phyloP scores from a whole-genome alignment of 2,888 invertebrate species.

The Lissonota sp. region DNA sequence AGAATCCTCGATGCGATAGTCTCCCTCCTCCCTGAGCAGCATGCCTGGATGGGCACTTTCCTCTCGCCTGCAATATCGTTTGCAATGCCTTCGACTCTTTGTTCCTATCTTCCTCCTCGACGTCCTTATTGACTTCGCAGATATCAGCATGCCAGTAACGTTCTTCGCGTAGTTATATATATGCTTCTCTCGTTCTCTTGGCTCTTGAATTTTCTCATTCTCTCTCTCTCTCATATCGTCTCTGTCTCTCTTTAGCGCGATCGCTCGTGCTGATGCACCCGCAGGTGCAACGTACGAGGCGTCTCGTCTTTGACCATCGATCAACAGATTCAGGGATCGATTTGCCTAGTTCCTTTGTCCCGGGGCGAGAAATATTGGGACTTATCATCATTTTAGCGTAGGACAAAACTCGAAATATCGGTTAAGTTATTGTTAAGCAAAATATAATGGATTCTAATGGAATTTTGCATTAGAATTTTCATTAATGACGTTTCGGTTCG shows the following conservation, averaged over 20 bases:
- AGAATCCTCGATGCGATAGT: constrained; percentile 25
- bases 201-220: constrained; percentile 32
- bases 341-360: neutral
- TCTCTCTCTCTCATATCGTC: constrained; percentile 20
- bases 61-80: constrained; percentile 25
- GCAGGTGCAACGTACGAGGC: constrained; percentile 54
- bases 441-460: no score
- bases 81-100: constrained; percentile 60
- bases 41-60: neutral
- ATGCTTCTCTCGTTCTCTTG: constrained; percentile 52
- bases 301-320: constrained; percentile 38
- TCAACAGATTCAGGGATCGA: constrained; percentile 33
- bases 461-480: no score
- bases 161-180: constrained; percentile 37
- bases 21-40: neutral
- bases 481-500: no score
- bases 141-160: constrained; percentile 60
- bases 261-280: constrained; percentile 35
- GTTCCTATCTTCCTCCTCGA: constrained; percentile 39
- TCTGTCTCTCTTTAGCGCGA: constrained; percentile 7
- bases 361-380: no score
- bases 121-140: neutral
- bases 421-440: no score
- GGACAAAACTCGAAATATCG: no score
- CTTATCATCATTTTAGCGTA: no score